A percentile compares a stretch with the other conserved stretches of the same genome.
Conservation (phyloP, 2,113 vertebrate species). For the Crotalus helleri region DNA sequence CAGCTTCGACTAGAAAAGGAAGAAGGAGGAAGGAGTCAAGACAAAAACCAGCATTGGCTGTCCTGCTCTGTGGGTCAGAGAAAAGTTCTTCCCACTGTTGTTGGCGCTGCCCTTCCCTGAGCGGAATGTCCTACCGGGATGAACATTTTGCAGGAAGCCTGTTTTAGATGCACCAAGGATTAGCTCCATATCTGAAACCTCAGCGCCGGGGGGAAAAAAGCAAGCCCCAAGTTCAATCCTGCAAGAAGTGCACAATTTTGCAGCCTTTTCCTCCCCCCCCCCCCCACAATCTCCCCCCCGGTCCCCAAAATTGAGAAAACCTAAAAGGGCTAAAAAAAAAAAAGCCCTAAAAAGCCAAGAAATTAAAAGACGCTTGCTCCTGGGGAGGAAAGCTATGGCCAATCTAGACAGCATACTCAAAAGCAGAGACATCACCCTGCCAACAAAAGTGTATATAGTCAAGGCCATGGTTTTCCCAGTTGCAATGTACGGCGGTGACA, state of each 20-base stretch:
- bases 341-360: too few species aligned
- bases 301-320: too few species aligned
- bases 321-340: too few species aligned
- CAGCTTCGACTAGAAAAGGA: conserved; percentile 80
- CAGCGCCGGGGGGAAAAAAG: background rate
- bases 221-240: background rate
- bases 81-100: background rate
- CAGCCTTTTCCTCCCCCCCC: background rate
- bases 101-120: too few species aligned
- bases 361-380: too few species aligned
- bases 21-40: background rate
- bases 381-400: too few species aligned
- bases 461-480: too few species aligned
- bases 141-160: background rate
- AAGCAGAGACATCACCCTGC: too few species aligned
- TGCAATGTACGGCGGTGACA: too few species aligned
- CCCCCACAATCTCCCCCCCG: too few species aligned
- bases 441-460: too few species aligned
- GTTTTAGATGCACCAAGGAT: background rate
- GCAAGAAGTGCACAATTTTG: background rate
- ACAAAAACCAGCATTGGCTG: background rate
- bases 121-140: background rate
- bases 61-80: background rate
- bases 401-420: too few species aligned
- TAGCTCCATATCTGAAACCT: background rate